Evolutionary conservation across 2,888 invertebrate genomes (phyloP).

Genomic region (Torymus texanus): DNA sequence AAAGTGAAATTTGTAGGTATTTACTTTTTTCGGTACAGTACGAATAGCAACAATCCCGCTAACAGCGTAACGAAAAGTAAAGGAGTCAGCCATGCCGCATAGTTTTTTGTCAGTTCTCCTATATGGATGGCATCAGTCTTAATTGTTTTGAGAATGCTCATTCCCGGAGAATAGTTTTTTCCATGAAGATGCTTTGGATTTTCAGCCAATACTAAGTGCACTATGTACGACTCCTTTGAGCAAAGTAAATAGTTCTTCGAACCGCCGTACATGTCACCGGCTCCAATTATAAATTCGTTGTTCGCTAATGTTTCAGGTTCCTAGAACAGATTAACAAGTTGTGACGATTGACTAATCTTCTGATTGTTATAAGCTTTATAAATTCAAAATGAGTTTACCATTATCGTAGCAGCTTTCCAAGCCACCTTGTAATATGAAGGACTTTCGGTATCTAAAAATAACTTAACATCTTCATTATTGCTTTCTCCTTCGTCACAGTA

Average conservation of each 20-base stretch:
- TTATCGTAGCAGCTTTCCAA: conserved; percentile 42
- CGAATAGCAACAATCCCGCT: background rate
- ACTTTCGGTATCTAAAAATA: background rate
- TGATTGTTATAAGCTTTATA: no score
- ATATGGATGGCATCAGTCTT: conserved; percentile 55
- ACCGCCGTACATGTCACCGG: conserved; percentile 51
- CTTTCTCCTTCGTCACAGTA: conserved; percentile 26
- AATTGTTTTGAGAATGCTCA: conserved; percentile 37
- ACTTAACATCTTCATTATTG: conserved; percentile 8
- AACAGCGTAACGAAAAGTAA: conserved; percentile 34
- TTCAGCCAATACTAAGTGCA: conserved; percentile 54
- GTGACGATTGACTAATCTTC: no score
- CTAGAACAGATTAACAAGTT: conserved; percentile 7
- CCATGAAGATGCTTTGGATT: conserved; percentile 1
- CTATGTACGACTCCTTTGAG: conserved; percentile 56
- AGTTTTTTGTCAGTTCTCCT: conserved; percentile 43
- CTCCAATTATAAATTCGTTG: conserved; percentile 59
- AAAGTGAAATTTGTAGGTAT: background rate
- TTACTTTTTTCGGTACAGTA: conserved; percentile 42
- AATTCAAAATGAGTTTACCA: background rate
- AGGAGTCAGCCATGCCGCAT: conserved; percentile 40
- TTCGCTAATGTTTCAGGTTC: conserved; percentile 53
- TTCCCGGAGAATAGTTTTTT: conserved; percentile 10
- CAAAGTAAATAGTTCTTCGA: conserved; percentile 59
- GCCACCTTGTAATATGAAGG: conserved; percentile 19